A percentile compares a stretch with the other conserved stretches of the same genome.
Conservation (phyloP, 2,888 invertebrate genomes). For the Drosophila melanosoma region DNA sequence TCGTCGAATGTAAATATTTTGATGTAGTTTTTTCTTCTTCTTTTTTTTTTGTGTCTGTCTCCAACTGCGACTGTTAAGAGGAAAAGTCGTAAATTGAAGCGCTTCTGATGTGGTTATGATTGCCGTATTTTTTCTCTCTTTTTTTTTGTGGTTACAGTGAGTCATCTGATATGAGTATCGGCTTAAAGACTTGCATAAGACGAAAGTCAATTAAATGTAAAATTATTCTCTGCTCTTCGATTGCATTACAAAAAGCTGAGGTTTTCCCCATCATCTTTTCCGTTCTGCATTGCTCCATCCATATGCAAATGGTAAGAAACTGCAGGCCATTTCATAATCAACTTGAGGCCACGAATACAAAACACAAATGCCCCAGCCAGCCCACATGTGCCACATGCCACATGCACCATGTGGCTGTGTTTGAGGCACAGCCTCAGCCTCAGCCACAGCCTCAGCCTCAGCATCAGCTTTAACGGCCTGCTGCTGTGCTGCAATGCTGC, state of each 20-base stretch:
- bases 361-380: conserved; percentile 14
- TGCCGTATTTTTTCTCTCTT: conserved; percentile 31
- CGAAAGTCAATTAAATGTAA: conserved; percentile 3
- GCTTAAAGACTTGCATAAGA: conserved; percentile 21
- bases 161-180: conserved; percentile 39
- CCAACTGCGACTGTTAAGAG: conserved; percentile 29
- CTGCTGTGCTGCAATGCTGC: conserved; percentile 44
- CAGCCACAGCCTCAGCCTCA: conserved; percentile 15
- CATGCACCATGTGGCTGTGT: conserved; percentile 16
- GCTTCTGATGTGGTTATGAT: conserved; percentile 66
- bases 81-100: conserved; percentile 64
- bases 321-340: conserved; percentile 21
- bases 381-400: conserved; percentile 50
- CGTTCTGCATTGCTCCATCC: background rate
- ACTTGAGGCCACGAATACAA: conserved; percentile 2
- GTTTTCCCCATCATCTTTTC: background rate
- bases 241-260: background rate
- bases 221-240: background rate
- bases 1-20: conserved; percentile 69
- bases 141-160: conserved; percentile 37
- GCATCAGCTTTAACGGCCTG: conserved; percentile 34
- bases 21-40: conserved; percentile 31
- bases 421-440: background rate
- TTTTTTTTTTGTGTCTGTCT: conserved; percentile 11
- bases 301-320: conserved; percentile 27